phyloP scores from a whole-genome alignment of 1,140 invertebrate species.

The Drosophila watanabei region DNA sequence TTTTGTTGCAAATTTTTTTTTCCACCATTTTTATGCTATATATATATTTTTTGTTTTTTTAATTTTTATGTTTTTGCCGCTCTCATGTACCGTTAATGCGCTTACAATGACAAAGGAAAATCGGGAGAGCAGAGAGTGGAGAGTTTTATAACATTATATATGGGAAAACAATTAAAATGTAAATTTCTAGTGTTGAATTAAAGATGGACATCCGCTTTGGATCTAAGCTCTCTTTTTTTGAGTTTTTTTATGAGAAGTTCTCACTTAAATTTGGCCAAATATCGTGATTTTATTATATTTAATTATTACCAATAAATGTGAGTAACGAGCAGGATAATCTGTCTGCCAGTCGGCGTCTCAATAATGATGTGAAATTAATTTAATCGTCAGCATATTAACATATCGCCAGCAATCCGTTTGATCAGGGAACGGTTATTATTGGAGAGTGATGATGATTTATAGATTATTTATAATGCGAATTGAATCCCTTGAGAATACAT shows the following conservation, averaged over 20 bases:
- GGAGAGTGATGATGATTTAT: not conserved
- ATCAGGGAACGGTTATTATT: conserved; percentile 5
- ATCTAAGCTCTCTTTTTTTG: not conserved
- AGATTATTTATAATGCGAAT: not conserved
- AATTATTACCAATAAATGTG: conserved; percentile 15
- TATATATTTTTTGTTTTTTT: not conserved
- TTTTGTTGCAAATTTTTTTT: conserved; percentile 45
- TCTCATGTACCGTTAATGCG: conserved; percentile 23
- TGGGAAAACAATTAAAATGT: conserved; percentile 27
- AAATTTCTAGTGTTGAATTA: conserved; percentile 29
- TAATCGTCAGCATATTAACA: conserved; percentile 29
- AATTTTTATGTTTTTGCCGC: conserved; percentile 10
- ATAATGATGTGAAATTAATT: conserved; percentile 32
- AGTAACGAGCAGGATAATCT: conserved; percentile 9
- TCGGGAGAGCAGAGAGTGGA: not conserved
- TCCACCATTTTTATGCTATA: conserved; percentile 3
- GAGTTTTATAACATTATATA: conserved; percentile 16
- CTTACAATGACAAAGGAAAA: conserved; percentile 29
- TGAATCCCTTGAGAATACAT: not conserved
- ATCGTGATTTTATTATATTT: not conserved
- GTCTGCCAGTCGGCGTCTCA: conserved; percentile 8
- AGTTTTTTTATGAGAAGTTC: not conserved
- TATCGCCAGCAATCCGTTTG: conserved; percentile 25
- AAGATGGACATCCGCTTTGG: conserved; percentile 7
- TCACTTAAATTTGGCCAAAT: no score